Base-by-base conservation (phyloP, 2,113 vertebrate species). In the Steatornis caripensis region DNA sequence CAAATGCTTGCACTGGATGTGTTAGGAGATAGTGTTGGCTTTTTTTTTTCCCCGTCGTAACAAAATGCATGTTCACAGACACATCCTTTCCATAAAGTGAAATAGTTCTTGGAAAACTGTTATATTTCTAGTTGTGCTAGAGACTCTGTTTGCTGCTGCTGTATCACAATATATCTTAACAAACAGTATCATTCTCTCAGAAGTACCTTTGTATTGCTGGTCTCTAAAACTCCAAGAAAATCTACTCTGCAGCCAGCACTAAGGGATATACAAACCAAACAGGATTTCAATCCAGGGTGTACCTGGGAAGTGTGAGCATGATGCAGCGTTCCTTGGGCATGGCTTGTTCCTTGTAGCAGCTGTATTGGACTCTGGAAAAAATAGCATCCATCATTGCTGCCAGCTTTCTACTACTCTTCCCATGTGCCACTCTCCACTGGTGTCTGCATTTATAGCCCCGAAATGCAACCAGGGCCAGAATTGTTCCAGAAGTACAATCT, bases 401-500 rank as follows among this genome's bases (percentile, higher is more conserved):
- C 61, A 76, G 46, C 64, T 82, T 87, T 75, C 39, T 48, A 37
- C 53, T 82, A 2, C 74, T 74, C 62, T 80, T 91, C 41, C 58
- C 37, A 1, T 45, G 43, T 91, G 70, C 30, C 57, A 53, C n/a
- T 76, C 70, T 89, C 24, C 66, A 39, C 36, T 91, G 41, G 53
- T 96, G 71, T 23, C 89, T 81, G 88, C 53, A 11, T 91, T 91
- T 87, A 41, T 20, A 82, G 70, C 32, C 81, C 81, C 82, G 74
- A 39, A 88, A 58, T 27, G 37, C 66, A 94, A 49, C 62, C 75
- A 46, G 53, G 32, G 45, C 58, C 79, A 77, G 86, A 93, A 84
- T 27, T 84, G 87, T 87, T 87, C 65, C 93, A 89, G 51, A 60
- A 91, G 27, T n/a, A 91, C 91, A 93, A 75, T 60, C 70, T 85